Base-by-base conservation (phyloP, 1,140 invertebrate species). In the Chionoecetes opilio region DNA sequence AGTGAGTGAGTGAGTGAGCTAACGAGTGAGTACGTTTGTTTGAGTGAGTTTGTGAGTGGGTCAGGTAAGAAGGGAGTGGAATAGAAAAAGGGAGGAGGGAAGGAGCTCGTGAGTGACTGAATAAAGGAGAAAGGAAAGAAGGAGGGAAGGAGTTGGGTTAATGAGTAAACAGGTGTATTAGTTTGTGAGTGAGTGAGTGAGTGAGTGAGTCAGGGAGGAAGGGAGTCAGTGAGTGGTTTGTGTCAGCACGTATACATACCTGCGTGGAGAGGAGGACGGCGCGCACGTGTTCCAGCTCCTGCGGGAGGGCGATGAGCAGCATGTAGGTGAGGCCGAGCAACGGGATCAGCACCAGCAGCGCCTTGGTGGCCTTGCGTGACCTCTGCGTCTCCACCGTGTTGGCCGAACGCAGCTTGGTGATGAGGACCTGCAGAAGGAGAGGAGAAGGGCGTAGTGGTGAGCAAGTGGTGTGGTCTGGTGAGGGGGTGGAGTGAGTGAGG, bases 261-360 rank as follows among this genome's bases (percentile, higher is more conserved):
- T 99, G 98, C 88, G 98, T 98, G n/a, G 98, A 99, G 14, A 99
- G 97, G 91, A 99, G 97, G 89, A 98, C 97, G n/a, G 98, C 98
- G 82, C 98, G 97, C 0, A 97, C 96, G 82, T 96, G 94, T 90
- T 96, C 96, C 31, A 95, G 91, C 53, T 97, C 97, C 92, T 97
- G 98, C 0, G 98, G 98, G 26, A 98, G 98, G 21, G 98, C 98
- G 46, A 99, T 97, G 5, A 99, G 98, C 89, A 99, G 97, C 31
- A 99, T 97, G 97, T 99, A 99, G 2, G 98, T 99, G 93, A 99
- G 98, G n/a, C 99, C 99, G 93, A 99, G 97, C 29, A 99, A 97
- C 0, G 99, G 99, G 96, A 99, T 99, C 17, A 99, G 97, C 11
- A 99, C 98, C 11, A 99, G 97, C 14, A 99, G 97, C 17, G 99